Evolutionary conservation across 2,797 vertebrate genomes (phyloP).

Genomic region (Ataeniobius toweri): DNA sequence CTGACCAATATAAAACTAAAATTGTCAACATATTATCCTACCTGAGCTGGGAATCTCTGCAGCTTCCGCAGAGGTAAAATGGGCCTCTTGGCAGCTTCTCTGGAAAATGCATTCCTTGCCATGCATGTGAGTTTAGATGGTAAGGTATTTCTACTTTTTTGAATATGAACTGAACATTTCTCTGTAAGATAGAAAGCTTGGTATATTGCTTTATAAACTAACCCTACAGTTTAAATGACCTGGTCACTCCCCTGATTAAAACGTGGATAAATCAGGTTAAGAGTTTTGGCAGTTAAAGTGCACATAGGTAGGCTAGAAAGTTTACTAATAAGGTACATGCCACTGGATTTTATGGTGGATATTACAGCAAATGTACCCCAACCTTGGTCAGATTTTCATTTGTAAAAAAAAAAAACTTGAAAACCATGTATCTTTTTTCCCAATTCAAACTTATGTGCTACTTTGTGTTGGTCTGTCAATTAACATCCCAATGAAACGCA

Average conservation of each 20-base stretch:
- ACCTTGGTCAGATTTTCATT: no score
- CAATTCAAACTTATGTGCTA: neutral
- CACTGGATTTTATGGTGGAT: no score
- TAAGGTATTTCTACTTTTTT: neutral
- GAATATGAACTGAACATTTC: neutral
- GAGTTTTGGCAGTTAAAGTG: neutral
- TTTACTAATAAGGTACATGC: no score
- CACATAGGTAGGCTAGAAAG: neutral
- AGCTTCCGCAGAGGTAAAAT: no score
- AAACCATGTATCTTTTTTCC: neutral
- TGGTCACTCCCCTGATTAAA: neutral
- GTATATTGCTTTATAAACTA: neutral
- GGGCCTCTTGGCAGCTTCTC: no score
- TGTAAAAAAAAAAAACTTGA: no score
- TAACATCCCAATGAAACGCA: neutral
- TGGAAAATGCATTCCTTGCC: no score
- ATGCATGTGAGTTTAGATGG: neutral
- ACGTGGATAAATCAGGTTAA: neutral
- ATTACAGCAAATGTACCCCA: no score
- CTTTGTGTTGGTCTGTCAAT: neutral
- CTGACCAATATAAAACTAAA: no score
- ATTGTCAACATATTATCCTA: neutral
- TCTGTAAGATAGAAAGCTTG: neutral
- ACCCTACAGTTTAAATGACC: neutral
- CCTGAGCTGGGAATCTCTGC: neutral